A percentile compares a stretch with the other conserved stretches of the same genome.
Conservation (phyloP, 2,113 vertebrate species). For the Ceyx cyanopectus region DNA sequence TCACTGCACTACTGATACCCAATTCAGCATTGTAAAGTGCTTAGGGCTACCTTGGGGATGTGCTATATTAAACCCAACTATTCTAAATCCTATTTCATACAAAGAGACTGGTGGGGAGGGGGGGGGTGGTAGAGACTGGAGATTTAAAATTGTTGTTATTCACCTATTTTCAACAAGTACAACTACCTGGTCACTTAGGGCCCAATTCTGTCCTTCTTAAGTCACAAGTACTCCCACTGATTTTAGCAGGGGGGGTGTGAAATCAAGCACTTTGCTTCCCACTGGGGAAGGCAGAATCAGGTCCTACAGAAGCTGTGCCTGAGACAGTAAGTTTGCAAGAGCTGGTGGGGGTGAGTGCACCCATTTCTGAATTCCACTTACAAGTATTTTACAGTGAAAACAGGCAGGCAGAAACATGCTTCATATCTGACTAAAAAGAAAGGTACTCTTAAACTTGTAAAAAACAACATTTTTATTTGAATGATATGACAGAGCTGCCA, state of each 20-base stretch:
- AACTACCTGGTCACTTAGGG: conserved; percentile 47
- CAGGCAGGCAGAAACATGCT: conserved; percentile 69
- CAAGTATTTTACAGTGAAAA: conserved; percentile 60
- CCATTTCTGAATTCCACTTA: conserved; percentile 51
- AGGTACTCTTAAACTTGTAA: conserved; percentile 85
- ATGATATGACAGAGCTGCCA: conserved; percentile 85
- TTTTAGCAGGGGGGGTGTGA: neutral
- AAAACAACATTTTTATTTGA: conserved; percentile 88
- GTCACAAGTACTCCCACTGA: neutral
- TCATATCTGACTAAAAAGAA: conserved; percentile 81
- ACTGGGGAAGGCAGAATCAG: neutral
- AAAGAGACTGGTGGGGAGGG: conserved; percentile 56
- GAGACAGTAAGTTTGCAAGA: conserved; percentile 46
- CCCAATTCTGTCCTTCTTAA: neutral
- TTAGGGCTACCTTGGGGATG: conserved; percentile 73
- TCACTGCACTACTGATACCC: conserved; percentile 45
- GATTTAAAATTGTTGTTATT: conserved; percentile 56
- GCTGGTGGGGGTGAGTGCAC: conserved; percentile 7
- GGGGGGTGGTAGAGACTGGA: neutral
- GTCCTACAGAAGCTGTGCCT: neutral
- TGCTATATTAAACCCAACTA: conserved; percentile 66
- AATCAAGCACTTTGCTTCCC: neutral
- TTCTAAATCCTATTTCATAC: conserved; percentile 76
- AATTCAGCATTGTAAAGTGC: conserved; percentile 79
- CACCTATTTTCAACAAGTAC: conserved; percentile 57